These are phyloP conservation scores for Alethe castanea DNA, from an alignment of 2,113 vertebrate genomes.

Conservation along the genomic window DNA sequence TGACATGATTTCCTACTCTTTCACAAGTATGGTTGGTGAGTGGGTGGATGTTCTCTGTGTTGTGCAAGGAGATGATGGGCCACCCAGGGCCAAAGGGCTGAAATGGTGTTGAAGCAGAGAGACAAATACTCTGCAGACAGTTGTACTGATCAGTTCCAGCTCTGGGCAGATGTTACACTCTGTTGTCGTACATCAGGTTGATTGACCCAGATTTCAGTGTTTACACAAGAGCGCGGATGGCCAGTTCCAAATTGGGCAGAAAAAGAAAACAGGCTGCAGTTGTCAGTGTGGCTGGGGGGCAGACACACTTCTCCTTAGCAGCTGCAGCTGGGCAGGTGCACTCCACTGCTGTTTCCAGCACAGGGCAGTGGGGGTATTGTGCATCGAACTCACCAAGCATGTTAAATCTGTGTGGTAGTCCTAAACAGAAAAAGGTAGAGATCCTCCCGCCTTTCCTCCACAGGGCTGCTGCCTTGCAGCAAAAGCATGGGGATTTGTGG, in stretches of 20 bases:
- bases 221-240: background rate
- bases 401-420: background rate
- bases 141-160: background rate
- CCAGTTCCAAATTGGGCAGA: background rate
- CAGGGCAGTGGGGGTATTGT: fast-evolving
- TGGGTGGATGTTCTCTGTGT: background rate
- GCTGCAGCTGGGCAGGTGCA: background rate
- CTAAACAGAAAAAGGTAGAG: background rate
- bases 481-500: background rate
- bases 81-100: background rate
- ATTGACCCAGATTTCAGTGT: background rate
- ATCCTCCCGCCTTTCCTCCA: background rate
- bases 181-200: background rate
- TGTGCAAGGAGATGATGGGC: background rate
- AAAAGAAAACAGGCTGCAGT: background rate
- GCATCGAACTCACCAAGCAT: fast-evolving
- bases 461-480: background rate
- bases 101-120: background rate
- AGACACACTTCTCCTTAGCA: background rate
- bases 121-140: background rate
- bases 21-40: background rate
- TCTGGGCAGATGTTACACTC: background rate
- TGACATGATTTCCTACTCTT: background rate
- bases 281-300: background rate
- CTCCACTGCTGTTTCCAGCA: background rate